Base-by-base conservation (phyloP, 2,888 invertebrate genomes). In the Lithophane ornitopus region DNA sequence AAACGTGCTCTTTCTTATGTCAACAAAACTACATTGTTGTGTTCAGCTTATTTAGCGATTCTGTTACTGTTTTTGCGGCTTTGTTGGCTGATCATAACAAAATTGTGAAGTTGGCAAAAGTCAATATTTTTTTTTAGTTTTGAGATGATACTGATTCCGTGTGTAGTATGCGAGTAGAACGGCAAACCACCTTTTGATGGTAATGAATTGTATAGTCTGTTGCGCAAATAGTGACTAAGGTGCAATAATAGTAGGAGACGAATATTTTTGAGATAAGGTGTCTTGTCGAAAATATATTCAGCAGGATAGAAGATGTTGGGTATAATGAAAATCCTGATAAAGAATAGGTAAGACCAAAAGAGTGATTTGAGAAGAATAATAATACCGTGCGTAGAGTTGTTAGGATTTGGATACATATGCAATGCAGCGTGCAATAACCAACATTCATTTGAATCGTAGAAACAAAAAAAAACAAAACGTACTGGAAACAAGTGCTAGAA, bases 1-100 rank as follows among this genome's bases (percentile, higher is more conserved):
- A 92, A 92, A 92, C 93, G 92, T 92, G 92, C 90, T 89, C 88
- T 86, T 88, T 91, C 91, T 89, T 91, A 87, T 89, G 89, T 89
- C 89, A 92, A 92, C 90, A 91, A 85, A 86, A 87, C 84, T 80
- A 86, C 79, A 86, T 88, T 88, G 86, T 90, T 88, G 87, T 85
- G 82, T 82, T 82, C 73, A 85, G 72, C 85, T 87, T 89, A 89
- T 90, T 87, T 87, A 82, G 79, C 77, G 84, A 86, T 86, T 81
- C 73, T 78, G 74, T 82, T 81, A 67, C 66, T 80, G 70, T 80
- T 74, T 56, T 65, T 71, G 70, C 72, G 77, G 83, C 72, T 82
- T 81, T 85, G 81, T 86, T 66, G 26, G 39, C 22, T 49, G 65
- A 82, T 82, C 65, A 76, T 78, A 85, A 81, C 63, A 72, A 69